Base-by-base conservation (phyloP, 2,888 invertebrate genomes). In the Archips crataeganus region DNA sequence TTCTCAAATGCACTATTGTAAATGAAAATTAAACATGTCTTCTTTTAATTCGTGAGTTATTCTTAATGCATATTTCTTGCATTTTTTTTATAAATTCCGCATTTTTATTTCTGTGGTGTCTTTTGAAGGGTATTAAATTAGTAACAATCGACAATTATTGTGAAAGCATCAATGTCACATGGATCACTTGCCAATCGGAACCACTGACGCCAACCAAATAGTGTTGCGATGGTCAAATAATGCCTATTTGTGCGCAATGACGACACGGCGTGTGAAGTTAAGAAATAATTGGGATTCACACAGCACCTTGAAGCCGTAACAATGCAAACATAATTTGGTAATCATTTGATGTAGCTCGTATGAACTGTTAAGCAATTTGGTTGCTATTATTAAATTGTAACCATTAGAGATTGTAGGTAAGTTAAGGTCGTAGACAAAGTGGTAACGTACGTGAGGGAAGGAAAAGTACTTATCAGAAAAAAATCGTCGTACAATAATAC, bases 271-370 rank as follows among this genome's bases (percentile, higher is more conserved):
- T 63, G 63, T 32, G 63, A 62, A 61, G 42, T 61, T 11, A 63
- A 45, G 49, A 36, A 64, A 64, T 34, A 64, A 65, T 65, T 15
- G 11, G 5, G 65, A 65, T 65, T 65, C 65, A 13, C 51, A 4
- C n/a, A 34, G 36, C 65, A 34, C 47, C 39, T 42, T 15, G 36
- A 3, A 8, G 47, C 4, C 51, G 49, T 47, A 63, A 51, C 51
- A 0, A 9, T n/a, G 65, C 36, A 34, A 49, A 65, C 51, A 23
- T 32, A 9, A 62, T 65, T 65, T 65, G 65, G 65, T 49, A 65
- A 65, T 49, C 47, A 32, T 51, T 36, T 47, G 36, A 65, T 49
- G 47, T 23, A 1, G 49, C 34, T 51, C 13, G 34, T 57, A 54
- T 54, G 15, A 54, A 57, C 11, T 32, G 57, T 57, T 23, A 11